These are phyloP conservation scores for Phrynocephalus vlangalii DNA, from an alignment of 2,797 vertebrate genomes.

Conservation along the genomic window DNA sequence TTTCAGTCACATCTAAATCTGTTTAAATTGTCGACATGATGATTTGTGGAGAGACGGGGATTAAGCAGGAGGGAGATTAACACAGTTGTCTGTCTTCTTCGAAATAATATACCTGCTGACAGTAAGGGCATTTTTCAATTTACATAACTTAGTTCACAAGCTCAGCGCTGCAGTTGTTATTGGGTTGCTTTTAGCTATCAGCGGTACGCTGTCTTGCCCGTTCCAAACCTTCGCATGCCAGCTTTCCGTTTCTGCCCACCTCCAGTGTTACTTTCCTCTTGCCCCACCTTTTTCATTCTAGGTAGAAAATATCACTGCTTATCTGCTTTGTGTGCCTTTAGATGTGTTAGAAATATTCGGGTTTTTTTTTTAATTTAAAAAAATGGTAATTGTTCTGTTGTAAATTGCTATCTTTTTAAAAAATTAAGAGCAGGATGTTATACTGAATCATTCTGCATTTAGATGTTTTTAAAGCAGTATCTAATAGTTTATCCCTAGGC, in stretches of 20 bases:
- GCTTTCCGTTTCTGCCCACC: constrained; percentile 44
- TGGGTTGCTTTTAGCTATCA: constrained; percentile 64
- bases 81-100: constrained; percentile 78
- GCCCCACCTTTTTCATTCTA: constrained; percentile 4
- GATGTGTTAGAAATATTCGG: constrained; percentile 41
- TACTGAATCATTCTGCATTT: neutral
- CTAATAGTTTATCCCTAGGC: neutral
- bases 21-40: constrained; percentile 78
- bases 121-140: constrained; percentile 77
- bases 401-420: neutral
- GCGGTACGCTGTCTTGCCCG: constrained; percentile 47
- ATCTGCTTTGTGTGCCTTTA: constrained; percentile 37
- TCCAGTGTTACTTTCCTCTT: constrained; percentile 28
- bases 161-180: constrained; percentile 63
- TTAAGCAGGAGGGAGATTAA: constrained; percentile 80
- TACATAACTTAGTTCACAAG: constrained; percentile 77
- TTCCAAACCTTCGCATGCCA: constrained; percentile 48
- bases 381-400: neutral
- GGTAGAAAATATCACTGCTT: neutral
- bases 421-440: neutral
- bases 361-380: constrained; percentile 16
- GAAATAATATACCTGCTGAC: constrained; percentile 79
- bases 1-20: constrained; percentile 80
- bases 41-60: constrained; percentile 78
- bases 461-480: neutral